Evolutionary conservation across 2,113 vertebrate genomes (phyloP).

Genomic region (Craseonycteris thonglongyai): DNA sequence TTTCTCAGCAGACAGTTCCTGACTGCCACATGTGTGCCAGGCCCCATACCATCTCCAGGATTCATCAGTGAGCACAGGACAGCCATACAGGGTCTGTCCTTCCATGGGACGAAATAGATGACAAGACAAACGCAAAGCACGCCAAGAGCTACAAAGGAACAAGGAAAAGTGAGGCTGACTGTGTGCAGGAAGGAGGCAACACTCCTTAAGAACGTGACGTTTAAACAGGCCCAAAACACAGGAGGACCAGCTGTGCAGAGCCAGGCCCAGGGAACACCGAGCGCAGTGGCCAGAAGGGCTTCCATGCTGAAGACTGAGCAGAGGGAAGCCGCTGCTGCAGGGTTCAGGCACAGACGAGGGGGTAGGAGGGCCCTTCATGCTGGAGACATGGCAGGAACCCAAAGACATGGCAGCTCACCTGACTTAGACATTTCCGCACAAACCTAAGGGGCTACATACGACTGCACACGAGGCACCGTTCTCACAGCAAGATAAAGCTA

Average conservation of each 20-base stretch:
- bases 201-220: neutral
- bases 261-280: rapidly evolving
- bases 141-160: rapidly evolving
- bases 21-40: neutral
- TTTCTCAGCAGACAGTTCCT: rapidly evolving
- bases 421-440: rapidly evolving
- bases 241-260: rapidly evolving
- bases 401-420: neutral
- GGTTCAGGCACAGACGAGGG: rapidly evolving
- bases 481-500: neutral
- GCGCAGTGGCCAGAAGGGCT: rapidly evolving
- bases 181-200: rapidly evolving
- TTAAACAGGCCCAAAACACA: neutral
- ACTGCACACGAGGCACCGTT: rapidly evolving
- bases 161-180: rapidly evolving
- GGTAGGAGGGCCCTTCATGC: no score
- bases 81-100: rapidly evolving
- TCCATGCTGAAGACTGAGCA: rapidly evolving
- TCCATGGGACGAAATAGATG: neutral
- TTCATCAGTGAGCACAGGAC: neutral
- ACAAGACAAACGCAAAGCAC: rapidly evolving
- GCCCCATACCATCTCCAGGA: rapidly evolving
- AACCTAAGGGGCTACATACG: no score
- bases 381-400: neutral
- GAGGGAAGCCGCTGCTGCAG: rapidly evolving